Conservation (phyloP, 1,140 invertebrate genomes). For the Neodiprion fabricii region DNA sequence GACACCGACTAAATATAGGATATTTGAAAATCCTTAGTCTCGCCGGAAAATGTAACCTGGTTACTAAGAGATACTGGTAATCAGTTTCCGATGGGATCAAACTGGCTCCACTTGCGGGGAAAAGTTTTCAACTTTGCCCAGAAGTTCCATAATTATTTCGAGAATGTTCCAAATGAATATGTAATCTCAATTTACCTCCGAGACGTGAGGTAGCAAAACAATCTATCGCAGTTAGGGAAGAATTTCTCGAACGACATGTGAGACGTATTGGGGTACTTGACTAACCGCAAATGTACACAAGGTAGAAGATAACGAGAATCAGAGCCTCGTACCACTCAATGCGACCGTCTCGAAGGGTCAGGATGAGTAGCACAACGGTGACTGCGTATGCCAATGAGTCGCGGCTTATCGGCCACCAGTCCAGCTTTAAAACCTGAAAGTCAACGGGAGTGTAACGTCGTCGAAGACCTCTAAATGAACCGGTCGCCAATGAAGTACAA, state of each 20-base stretch:
- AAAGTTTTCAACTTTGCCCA: background rate
- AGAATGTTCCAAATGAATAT: background rate
- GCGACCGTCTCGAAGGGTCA: constrained; percentile 66
- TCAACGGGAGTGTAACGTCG: background rate
- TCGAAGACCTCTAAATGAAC: constrained; percentile 10
- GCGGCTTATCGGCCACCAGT: constrained; percentile 73
- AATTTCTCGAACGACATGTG: background rate
- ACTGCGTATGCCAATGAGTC: constrained; percentile 71
- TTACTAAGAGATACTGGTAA: background rate
- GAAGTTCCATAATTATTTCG: background rate
- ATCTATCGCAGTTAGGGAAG: background rate
- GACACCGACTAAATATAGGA: background rate
- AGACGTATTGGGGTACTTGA: constrained; percentile 5
- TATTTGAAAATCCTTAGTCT: background rate
- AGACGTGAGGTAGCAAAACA: background rate
- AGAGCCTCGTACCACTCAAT: constrained; percentile 71
- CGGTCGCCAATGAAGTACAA: constrained; percentile 31
- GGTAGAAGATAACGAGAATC: constrained; percentile 62
- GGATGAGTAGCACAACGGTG: constrained; percentile 68
- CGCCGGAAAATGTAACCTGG: background rate
- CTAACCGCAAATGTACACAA: constrained; percentile 65
- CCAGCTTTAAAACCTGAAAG: constrained; percentile 65
- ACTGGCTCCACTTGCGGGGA: background rate
- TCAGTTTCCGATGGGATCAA: background rate
- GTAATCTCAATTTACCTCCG: background rate